Base-by-base conservation (phyloP, 2,113 vertebrate species). In the Etheostoma cragini region DNA sequence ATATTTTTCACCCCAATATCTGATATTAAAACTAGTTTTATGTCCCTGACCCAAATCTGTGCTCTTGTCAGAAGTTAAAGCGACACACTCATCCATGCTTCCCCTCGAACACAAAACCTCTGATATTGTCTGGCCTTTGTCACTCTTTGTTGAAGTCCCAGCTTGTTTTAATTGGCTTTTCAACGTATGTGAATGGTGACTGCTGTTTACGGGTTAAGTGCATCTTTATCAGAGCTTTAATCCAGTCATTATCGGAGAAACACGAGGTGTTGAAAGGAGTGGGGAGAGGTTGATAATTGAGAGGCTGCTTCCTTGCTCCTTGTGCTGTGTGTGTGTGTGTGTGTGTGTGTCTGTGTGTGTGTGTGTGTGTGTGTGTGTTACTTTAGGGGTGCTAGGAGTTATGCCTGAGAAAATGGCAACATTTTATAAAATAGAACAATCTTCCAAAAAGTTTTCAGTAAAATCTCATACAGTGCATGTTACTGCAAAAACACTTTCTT, bases 161-260 rank as follows among this genome's bases (percentile, higher is more conserved):
- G 91, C 95, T 96, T 91, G 92, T 95, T 96, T 96, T 97, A 97
- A 97, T 97, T 96, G 96, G 94, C 96, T 96, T 96, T 96, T 96
- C 88, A 92, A 95, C 93, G 94, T 94, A 95, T 96, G 96, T 97
- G 96, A 96, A 97, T 95, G 94, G 91, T 94, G 96, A 94, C 95
- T 96, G 96, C 95, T 97, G 96, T 89, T 96, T 95, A 94, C 95
- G 96, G 97, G 97, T 97, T 97, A 98, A 98, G 97, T 96, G 96
- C 95, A 96, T 97, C 95, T 96, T 96, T 94, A 96, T 96, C 96
- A 96, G 96, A 95, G 95, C 89, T 95, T 95, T 97, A 97, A 98
- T 98, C 97, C 95, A 95, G 96, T 97, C 97, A 98, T 97, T 97
- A 98, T 94, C 92, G 82, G 94, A 96, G 94, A 96, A 96, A 96